Evolutionary conservation across 2,113 vertebrate species (phyloP).

Genomic region (Sula dactylatra): DNA sequence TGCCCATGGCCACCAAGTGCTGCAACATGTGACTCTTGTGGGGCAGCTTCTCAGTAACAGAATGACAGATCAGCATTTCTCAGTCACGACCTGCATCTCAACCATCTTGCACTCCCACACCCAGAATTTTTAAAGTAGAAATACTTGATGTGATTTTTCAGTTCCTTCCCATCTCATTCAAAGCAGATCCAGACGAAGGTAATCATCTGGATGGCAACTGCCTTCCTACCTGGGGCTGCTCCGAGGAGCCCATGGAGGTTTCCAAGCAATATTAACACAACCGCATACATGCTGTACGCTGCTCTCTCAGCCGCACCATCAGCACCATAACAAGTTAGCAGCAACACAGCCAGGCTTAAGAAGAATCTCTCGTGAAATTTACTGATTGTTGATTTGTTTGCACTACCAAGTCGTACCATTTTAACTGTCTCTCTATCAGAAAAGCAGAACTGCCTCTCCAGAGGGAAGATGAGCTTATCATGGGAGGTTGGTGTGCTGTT

Average conservation of each 20-base stretch:
- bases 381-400: not conserved
- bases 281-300: rapidly evolving
- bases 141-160: not conserved
- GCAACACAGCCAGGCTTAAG: not conserved
- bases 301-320: not conserved
- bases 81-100: not conserved
- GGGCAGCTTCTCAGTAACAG: not conserved
- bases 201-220: not conserved
- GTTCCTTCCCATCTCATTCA: not conserved
- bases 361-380: not conserved
- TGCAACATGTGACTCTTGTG: rapidly evolving
- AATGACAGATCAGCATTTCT: not conserved
- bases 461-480: not conserved
- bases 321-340: not conserved
- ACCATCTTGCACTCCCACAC: too few relatives aligned
- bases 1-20: not conserved
- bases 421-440: not conserved
- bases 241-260: not conserved
- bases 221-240: not conserved
- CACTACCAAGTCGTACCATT: not conserved
- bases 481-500: not conserved
- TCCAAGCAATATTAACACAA: not conserved
- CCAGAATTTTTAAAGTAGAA: not conserved
- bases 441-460: not conserved
- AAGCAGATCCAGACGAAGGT: not conserved